Conservation (phyloP, 35 echinoderm and acorn worm species). For the Apostichopus japonicus region DNA sequence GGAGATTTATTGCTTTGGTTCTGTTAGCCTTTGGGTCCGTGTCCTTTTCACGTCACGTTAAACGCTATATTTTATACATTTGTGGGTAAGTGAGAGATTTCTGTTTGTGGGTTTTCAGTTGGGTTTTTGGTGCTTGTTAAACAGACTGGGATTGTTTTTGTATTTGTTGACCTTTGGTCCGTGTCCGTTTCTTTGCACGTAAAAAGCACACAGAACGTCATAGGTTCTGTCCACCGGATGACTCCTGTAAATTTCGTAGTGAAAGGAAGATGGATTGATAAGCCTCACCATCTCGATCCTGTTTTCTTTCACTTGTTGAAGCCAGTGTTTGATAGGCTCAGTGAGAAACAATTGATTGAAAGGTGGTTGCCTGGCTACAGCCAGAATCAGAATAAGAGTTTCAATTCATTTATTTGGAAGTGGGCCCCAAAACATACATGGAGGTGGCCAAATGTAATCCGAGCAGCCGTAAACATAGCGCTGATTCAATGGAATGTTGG, state of each 20-base stretch:
- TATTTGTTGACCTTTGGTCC: no score
- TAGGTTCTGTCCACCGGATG: not conserved
- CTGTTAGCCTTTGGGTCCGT: no score
- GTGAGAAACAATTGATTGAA: not conserved
- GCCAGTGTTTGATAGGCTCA: not conserved
- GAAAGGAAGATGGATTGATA: not conserved
- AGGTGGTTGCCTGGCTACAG: conserved; percentile 9
- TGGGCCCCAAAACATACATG: conserved; percentile 16
- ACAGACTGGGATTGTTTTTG: no score
- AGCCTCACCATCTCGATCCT: not conserved
- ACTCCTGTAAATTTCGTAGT: not conserved
- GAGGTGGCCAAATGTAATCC: conserved; percentile 1
- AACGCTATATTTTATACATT: no score
- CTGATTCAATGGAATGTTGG: conserved; percentile 7
- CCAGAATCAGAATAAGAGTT: conserved; percentile 14
- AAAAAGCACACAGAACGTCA: not conserved
- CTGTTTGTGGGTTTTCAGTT: no score
- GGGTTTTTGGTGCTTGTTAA: no score
- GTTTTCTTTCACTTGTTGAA: conserved; percentile 4
- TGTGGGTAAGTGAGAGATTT: no score
- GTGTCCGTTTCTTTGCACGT: no score
- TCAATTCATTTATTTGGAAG: conserved; percentile 23
- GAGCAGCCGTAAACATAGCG: not conserved
- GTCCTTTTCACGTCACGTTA: no score
- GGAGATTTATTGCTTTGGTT: no score